Conservation (phyloP, 2,113 vertebrate species). For the Rattus norvegicus region GRCr8 NC_086020.1:46190001-46190500, state of each 20-base stretch:
- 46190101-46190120: background rate
- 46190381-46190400: background rate
- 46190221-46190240: background rate
- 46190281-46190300: background rate
- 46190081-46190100: background rate
- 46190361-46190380: background rate
- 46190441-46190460: background rate
- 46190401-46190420: background rate
- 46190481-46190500: background rate
- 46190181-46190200: background rate
- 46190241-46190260: slow-evolving; percentile 38
- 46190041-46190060: background rate
- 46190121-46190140: background rate
- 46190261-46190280: slow-evolving; percentile 21
- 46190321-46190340: background rate
- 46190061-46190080: background rate
- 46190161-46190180: background rate
- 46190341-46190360: background rate
- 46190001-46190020: background rate
- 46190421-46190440: background rate
- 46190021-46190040: background rate
- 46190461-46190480: background rate
- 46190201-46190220: slow-evolving; percentile 10
- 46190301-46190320: background rate
- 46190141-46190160: background rate